Conservation (phyloP, 2,113 vertebrate species). For the Hydropotes inermis region DNA sequence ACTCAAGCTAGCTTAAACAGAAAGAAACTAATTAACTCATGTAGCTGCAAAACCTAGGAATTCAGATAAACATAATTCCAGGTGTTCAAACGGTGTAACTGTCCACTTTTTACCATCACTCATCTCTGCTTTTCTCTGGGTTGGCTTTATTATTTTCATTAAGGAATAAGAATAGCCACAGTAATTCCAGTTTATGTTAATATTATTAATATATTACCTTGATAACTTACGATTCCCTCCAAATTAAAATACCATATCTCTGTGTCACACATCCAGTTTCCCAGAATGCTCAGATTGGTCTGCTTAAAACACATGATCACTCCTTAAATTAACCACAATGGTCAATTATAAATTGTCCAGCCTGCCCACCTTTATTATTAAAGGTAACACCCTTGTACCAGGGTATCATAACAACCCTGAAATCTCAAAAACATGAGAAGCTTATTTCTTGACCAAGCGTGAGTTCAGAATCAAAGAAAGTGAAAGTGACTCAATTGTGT, state of each 20-base stretch:
- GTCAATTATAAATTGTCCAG: not conserved
- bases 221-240: not conserved
- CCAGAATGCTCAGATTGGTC: not conserved
- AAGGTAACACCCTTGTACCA: not conserved
- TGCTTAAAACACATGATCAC: not conserved
- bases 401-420: not conserved
- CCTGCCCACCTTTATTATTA: not conserved
- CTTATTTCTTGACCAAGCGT: not conserved
- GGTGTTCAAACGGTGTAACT: not conserved
- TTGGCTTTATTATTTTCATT: not conserved
- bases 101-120: not conserved
- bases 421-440: not conserved
- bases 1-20: not conserved
- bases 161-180: not conserved
- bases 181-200: not conserved
- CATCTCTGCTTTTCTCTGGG: not conserved
- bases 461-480: not conserved
- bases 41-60: not conserved
- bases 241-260: not conserved
- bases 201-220: not conserved
- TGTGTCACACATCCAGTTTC: not conserved
- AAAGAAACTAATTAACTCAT: not conserved
- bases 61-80: not conserved
- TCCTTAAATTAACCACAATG: not conserved
- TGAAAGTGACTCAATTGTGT: not conserved